A percentile compares a stretch with the other conserved stretches of the same genome.
Conservation (phyloP, 35 echinoderm and acorn worm genomes). For the Heliocidaris tuberculata region DNA sequence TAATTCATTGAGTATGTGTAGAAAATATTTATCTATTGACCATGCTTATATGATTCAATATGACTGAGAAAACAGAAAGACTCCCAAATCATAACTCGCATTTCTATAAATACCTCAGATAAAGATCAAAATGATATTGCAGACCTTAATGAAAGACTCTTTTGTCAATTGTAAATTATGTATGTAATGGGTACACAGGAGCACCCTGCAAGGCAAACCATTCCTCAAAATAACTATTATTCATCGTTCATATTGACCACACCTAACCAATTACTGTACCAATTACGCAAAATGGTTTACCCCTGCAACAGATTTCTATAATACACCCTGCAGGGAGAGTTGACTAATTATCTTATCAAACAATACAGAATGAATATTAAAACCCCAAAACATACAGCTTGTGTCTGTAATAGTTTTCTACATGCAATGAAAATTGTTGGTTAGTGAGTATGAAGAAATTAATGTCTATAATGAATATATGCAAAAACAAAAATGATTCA, state of each 20-base stretch:
- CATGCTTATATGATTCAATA: background rate
- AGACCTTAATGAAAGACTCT: background rate
- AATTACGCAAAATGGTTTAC: background rate
- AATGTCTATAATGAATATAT: background rate
- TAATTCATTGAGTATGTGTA: background rate
- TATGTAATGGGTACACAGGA: background rate
- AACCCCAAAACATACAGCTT: background rate
- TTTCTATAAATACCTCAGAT: background rate
- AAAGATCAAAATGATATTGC: background rate
- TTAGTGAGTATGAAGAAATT: background rate
- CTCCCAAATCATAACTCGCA: no score
- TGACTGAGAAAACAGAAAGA: background rate
- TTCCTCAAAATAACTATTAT: background rate
- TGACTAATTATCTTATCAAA: background rate
- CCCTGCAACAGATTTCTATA: background rate
- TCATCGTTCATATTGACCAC: constrained; percentile 16
- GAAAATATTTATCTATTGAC: background rate
- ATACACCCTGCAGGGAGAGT: background rate
- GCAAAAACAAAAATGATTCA: background rate
- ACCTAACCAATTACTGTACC: background rate
- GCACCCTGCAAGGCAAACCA: background rate
- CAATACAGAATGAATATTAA: no score
- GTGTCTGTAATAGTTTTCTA: background rate
- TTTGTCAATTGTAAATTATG: background rate
- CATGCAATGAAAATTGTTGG: no score